Evolutionary conservation across 2,888 invertebrate species (phyloP), one percentile per base, ranked within the genome.

Genomic region (Dicranocentrus wangi): DNA sequence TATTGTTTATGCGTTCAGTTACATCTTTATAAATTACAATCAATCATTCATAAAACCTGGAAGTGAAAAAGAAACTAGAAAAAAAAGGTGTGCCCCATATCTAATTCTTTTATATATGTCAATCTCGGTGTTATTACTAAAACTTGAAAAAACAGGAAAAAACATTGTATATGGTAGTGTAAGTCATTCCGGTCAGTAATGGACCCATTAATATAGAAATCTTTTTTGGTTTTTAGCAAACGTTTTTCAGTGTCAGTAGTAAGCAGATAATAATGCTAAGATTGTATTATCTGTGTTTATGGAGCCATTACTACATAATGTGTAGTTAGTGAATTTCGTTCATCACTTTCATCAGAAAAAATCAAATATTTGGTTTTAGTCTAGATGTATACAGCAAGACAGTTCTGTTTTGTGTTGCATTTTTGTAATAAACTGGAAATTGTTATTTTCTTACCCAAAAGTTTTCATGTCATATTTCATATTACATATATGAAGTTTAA

Each of bases 391-490:
- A 32, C 53, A 66, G 68, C 68, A 76, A 76, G 23, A 55, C 69
- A 77, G 60, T 47, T 60, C 51, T 61, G 43, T 43, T 17, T 55
- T 21, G 21, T 43, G 53, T 39, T 66, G 32, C 39, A 27, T 51
- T 69, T 77, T 77, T 77, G 77, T 77, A 77, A 77, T 77, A 70
- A 77, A 77, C 58, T 77, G 61, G 53, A 77, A 66, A 25, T 39
- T 60, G 61, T 69, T 77, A 77, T 77, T 77, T 77, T 77, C 47
- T 15, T 77, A 77, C 17, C 10, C 43, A 39, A 27, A 60, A 47
- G 47, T 8, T 10, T 47, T 47, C 15, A 47, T 3, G 19, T 8
- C 2, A 1, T n/a, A 43, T 43, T 8, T 43, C 43, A 3, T 43
- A n/a, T 43, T 8, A 43, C 8, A 43, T 43, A 1, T 43, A 43